Conservation (phyloP, 2,113 vertebrate genomes). For the Sialia sialis region DNA sequence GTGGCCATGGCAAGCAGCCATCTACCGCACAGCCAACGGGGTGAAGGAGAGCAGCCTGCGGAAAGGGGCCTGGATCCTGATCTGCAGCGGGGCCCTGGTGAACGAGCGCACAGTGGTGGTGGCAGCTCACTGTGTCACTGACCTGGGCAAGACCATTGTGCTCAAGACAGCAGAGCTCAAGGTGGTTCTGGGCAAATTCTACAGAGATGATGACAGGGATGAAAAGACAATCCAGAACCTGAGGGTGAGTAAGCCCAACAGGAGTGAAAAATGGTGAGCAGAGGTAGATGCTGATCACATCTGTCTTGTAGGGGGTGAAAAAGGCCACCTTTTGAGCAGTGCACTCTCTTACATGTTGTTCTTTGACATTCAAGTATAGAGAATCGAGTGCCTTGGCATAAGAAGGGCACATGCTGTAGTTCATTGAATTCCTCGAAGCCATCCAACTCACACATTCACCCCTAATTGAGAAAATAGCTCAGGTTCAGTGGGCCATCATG, state of each 20-base stretch:
- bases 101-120: slow-evolving; percentile 91
- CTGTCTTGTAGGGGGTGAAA: neutral
- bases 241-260: slow-evolving; percentile 74
- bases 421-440: neutral
- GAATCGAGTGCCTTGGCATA: neutral
- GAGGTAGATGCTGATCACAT: neutral
- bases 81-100: slow-evolving; percentile 93
- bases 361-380: neutral
- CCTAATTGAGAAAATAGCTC: neutral
- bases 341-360: neutral
- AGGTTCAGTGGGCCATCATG: neutral
- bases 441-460: neutral
- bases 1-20: slow-evolving; percentile 95
- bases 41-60: slow-evolving; percentile 65
- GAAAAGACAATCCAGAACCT: slow-evolving; percentile 87
- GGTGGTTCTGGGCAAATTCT: slow-evolving; percentile 91
- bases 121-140: slow-evolving; percentile 93
- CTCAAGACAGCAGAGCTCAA: slow-evolving; percentile 85
- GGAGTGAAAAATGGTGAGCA: neutral
- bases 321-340: neutral
- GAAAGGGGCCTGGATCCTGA: slow-evolving; percentile 86
- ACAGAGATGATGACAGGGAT: slow-evolving; percentile 83
- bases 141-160: slow-evolving; percentile 85
- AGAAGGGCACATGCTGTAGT: neutral
- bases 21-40: slow-evolving; percentile 80